These are phyloP conservation scores for Actinemys pallida DNA, from an alignment of 2,113 vertebrate species.

Conservation along the genomic window DNA sequence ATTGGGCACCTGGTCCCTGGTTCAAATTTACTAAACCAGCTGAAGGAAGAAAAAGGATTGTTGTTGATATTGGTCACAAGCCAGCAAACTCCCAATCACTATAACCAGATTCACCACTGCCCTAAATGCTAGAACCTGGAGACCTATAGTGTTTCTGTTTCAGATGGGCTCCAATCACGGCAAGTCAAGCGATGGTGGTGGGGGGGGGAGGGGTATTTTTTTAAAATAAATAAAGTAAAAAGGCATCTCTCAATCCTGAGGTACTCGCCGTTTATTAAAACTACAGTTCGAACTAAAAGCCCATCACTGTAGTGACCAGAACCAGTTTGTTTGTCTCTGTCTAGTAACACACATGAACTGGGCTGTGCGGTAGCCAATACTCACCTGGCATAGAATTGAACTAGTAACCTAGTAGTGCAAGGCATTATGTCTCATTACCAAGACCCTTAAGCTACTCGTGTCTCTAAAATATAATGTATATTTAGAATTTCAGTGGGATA, in stretches of 20 bases:
- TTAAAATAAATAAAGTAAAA: background rate
- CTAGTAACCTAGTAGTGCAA: background rate
- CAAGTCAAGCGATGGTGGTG: background rate
- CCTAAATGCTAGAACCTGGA: fast-evolving
- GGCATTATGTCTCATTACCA: fast-evolving
- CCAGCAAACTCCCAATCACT: background rate
- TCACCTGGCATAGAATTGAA: background rate
- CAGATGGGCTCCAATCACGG: background rate
- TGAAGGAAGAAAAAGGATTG: background rate
- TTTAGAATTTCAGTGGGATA: background rate
- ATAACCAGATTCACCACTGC: fast-evolving
- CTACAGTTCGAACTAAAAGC: background rate
- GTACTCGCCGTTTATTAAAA: background rate
- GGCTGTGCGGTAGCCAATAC: background rate
- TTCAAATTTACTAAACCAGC: background rate
- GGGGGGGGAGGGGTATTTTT: fast-evolving
- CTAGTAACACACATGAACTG: background rate
- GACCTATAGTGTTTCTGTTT: fast-evolving
- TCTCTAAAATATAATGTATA: background rate
- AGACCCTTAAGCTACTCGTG: fast-evolving
- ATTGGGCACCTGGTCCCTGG: constrained; percentile 21
- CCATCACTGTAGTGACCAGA: background rate
- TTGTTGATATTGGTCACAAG: background rate
- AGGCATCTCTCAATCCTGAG: background rate
- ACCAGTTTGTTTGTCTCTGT: fast-evolving